Conservation (phyloP, 2,113 vertebrate genomes). For the Eptesicus fuscus region DNA sequence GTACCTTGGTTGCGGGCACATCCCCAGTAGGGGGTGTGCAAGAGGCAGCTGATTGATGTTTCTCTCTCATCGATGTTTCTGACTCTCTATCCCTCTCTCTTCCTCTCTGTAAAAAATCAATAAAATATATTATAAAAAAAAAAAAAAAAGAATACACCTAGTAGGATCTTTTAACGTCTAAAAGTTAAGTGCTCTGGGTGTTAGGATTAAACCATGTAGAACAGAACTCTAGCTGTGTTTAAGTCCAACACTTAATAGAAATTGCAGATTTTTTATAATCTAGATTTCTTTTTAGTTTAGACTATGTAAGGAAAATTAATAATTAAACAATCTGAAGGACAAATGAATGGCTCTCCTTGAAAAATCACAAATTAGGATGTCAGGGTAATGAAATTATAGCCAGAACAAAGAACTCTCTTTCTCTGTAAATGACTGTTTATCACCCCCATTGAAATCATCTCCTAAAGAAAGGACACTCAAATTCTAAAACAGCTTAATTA, state of each 20-base stretch:
- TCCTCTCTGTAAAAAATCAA: too few relatives aligned
- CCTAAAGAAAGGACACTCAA: neutral
- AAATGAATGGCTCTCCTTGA: constrained; percentile 6
- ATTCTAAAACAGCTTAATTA: constrained; percentile 39
- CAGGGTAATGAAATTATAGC: neutral
- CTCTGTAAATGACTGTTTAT: constrained; percentile 7
- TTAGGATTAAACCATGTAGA: neutral
- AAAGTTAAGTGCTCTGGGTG: neutral
- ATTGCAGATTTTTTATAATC: constrained; percentile 11
- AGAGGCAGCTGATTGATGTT: too few relatives aligned
- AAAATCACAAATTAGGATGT: neutral
- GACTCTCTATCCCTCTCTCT: too few relatives aligned
- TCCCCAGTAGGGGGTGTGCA: too few relatives aligned
- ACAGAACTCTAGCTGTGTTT: neutral
- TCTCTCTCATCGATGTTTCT: too few relatives aligned
- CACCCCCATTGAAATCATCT: neutral
- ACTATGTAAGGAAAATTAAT: constrained; percentile 36
- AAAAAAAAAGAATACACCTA: neutral
- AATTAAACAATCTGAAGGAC: constrained; percentile 21
- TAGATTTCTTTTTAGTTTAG: constrained; percentile 31
- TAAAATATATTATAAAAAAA: too few relatives aligned
- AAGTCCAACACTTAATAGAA: neutral
- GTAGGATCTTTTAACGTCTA: neutral
- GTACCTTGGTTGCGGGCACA: too few relatives aligned
- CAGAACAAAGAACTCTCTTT: neutral